These are phyloP conservation scores for Akabosia matsudoensis DNA, from an alignment of 1,140 invertebrate species.

Conservation along the genomic window DNA sequence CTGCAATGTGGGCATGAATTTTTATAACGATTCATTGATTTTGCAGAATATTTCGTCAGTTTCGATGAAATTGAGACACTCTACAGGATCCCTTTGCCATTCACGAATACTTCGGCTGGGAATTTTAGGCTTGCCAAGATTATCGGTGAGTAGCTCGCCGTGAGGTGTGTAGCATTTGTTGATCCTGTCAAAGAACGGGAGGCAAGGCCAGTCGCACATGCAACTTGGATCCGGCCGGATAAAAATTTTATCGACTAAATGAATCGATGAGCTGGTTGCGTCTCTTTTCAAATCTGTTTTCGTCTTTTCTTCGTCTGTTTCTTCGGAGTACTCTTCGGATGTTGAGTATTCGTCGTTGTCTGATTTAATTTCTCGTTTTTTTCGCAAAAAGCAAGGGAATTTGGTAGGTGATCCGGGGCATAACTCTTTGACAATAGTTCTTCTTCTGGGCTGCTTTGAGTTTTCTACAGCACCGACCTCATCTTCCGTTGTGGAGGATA, in stretches of 20 bases:
- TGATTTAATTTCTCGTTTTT: not conserved
- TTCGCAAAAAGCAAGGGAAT: not conserved
- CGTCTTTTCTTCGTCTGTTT: not conserved
- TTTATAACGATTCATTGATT: not conserved
- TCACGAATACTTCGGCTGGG: not conserved
- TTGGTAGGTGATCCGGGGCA: not conserved
- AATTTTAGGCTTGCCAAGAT: not conserved
- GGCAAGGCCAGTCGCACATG: slow-evolving; percentile 14
- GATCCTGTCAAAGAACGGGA: not conserved
- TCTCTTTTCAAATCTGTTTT: not conserved
- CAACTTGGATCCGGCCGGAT: not conserved
- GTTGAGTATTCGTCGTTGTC: not conserved
- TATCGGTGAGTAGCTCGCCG: not conserved
- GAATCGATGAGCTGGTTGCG: not conserved
- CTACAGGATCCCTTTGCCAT: not conserved
- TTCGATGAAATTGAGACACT: not conserved
- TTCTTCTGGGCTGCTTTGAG: not conserved
- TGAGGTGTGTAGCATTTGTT: not conserved
- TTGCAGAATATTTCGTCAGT: not conserved
- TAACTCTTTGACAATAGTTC: not conserved
- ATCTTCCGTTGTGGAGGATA: not conserved
- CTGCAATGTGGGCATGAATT: too few species aligned
- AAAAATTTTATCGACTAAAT: not conserved
- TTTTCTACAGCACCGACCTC: too few species aligned
- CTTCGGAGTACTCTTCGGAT: not conserved